phyloP scores from a whole-genome alignment of 1,140 invertebrate genomes.

The Saccostrea glomerata region DNA sequence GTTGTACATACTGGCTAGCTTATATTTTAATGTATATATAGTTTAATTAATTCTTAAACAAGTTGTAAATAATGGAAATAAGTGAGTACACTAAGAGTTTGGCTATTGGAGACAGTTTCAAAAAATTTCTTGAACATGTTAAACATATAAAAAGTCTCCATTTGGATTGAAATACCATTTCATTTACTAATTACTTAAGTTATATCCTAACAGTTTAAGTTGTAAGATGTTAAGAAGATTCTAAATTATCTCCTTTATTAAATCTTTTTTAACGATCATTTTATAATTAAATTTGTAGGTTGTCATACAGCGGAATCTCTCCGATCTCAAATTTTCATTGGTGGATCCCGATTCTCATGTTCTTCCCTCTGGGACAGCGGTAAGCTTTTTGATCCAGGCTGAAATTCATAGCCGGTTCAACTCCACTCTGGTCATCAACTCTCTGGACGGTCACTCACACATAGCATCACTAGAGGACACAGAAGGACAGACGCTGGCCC shows the following conservation, averaged over 20 bases:
- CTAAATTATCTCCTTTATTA: background rate
- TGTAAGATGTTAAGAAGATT: background rate
- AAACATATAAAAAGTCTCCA: no score
- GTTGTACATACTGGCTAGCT: no score
- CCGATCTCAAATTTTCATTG: slow-evolving; percentile 9
- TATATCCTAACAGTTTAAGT: no score
- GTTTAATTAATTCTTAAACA: no score
- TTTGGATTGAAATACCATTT: no score
- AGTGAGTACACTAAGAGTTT: no score
- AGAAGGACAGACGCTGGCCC: slow-evolving; percentile 39
- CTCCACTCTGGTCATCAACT: slow-evolving; percentile 35
- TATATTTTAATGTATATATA: no score
- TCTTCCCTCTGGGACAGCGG: slow-evolving; percentile 27
- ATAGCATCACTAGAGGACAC: slow-evolving; percentile 45
- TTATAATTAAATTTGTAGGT: background rate
- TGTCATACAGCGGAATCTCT: slow-evolving; percentile 41
- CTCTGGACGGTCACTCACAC: slow-evolving; percentile 41
- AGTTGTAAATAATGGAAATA: no score
- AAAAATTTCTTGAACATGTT: no score
- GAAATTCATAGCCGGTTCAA: slow-evolving; percentile 45
- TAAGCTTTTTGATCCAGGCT: slow-evolving; percentile 41
- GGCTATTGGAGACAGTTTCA: no score
- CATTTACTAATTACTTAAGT: no score
- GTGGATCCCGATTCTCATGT: background rate
- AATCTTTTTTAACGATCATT: background rate